Conservation (phyloP, 2,113 vertebrate genomes). For the Perca schrenkii region DNA sequence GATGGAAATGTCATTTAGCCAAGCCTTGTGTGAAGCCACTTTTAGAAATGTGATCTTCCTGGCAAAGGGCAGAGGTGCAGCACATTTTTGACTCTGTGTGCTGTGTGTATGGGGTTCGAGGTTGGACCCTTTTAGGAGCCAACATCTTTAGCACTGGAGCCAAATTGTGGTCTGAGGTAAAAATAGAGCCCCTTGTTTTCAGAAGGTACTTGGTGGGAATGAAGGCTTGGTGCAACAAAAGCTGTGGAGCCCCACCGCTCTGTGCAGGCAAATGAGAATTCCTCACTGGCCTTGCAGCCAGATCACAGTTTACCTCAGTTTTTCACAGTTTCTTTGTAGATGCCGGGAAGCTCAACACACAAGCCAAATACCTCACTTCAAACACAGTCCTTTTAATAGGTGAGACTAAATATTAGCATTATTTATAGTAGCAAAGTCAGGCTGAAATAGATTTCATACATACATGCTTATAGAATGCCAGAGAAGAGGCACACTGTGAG, state of each 20-base stretch:
- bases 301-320: constrained; percentile 67
- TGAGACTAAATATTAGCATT: constrained; percentile 2
- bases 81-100: constrained; percentile 62
- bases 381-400: constrained; percentile 33
- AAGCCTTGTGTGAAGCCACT: constrained; percentile 57
- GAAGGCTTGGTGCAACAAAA: constrained; percentile 69
- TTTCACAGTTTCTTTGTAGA: constrained; percentile 53
- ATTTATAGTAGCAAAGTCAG: constrained; percentile 17
- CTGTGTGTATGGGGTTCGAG: constrained; percentile 40
- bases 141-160: constrained; percentile 49
- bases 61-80: constrained; percentile 58
- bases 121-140: constrained; percentile 39
- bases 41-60: constrained; percentile 61
- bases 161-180: constrained; percentile 72
- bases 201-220: constrained; percentile 75
- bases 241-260: constrained; percentile 54
- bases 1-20: constrained; percentile 53
- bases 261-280: constrained; percentile 51
- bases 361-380: constrained; percentile 33
- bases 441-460: constrained; percentile 15
- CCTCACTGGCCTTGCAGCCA: constrained; percentile 50
- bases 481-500: constrained; percentile 13
- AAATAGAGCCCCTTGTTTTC: constrained; percentile 78
- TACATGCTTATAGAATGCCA: background rate
- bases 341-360: background rate